A percentile compares a stretch with the other conserved stretches of the same genome.
phyloP scores from a whole-genome alignment of 1,140 invertebrate genomes.

The Achatina immaculata region DNA sequence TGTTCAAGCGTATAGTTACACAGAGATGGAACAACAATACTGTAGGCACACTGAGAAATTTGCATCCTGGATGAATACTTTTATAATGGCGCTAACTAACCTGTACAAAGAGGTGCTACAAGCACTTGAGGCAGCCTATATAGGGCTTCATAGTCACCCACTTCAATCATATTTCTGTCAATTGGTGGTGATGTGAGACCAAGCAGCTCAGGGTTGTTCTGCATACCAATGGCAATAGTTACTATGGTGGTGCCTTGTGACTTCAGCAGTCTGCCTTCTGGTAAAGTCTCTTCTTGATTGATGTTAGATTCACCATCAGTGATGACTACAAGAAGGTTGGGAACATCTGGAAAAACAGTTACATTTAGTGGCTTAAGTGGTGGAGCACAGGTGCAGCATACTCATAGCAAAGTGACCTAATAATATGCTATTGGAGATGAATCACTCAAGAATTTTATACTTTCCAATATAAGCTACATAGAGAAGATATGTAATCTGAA shows the following conservation, averaged over 20 bases:
- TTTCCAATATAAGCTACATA: no score
- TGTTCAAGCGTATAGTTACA: no score
- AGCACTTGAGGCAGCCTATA: slow-evolving; percentile 51
- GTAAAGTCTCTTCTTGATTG: slow-evolving; percentile 56
- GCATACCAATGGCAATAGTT: slow-evolving; percentile 60
- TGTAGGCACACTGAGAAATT: no score
- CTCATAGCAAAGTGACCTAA: neutral
- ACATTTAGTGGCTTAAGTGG: neutral
- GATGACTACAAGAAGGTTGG: slow-evolving; percentile 60
- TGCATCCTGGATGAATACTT: no score
- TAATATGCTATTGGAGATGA: no score
- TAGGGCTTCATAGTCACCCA: slow-evolving; percentile 56
- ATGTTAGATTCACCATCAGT: slow-evolving; percentile 67
- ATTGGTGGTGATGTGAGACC: slow-evolving; percentile 60
- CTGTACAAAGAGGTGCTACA: slow-evolving; percentile 58
- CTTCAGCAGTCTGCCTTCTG: slow-evolving; percentile 58
- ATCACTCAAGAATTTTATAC: no score
- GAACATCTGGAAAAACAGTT: slow-evolving; percentile 49
- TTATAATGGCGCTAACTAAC: slow-evolving; percentile 46
- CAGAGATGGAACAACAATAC: no score
- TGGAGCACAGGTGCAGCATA: neutral
- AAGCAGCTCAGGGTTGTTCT: slow-evolving; percentile 49
- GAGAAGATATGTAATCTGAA: no score
- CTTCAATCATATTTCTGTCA: slow-evolving; percentile 57
- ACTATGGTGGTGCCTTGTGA: slow-evolving; percentile 56